Base-by-base conservation (phyloP, 2,888 invertebrate genomes). In the Molorchus minor region DNA sequence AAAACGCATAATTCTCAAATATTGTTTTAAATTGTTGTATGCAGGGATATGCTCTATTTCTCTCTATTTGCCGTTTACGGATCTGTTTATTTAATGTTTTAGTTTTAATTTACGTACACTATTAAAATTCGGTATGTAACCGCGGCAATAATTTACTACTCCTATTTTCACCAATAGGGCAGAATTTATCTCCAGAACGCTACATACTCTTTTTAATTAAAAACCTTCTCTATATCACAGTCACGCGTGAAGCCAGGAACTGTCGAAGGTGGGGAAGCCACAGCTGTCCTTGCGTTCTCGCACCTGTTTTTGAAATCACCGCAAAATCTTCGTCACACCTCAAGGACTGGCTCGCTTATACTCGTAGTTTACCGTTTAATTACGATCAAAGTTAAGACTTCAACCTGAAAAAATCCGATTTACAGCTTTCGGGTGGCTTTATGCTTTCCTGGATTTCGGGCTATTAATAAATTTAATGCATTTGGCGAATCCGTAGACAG, bases 301-400 rank as follows among this genome's bases (percentile, higher is more conserved):
- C 56, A 44, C 57, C 45, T 47, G 44, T 51, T 57, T 57, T 21
- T 15, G 38, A 49, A 19, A 47, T 41, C 12, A 38, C 30, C 25
- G 12, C 36, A 20, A 49, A 49, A 21, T 36, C 36, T 36, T 21
- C 20, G 36, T 21, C 49, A 20, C 20, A 46, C 30, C n/a, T n/a
- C n/a, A n/a, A n/a, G n/a, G n/a, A n/a, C n/a, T n/a, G n/a, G n/a
- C n/a, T n/a, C n/a, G n/a, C n/a, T n/a, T n/a, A n/a, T n/a, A n/a
- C n/a, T n/a, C n/a, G n/a, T n/a, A n/a, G n/a, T 38, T 19, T 36
- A 13, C 20, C 35, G 15, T 49, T 33, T 21, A 8, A 33, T 35
- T 17, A 21, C 20, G 36, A 38, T 49, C 47, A 49, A 49, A 49
- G 46, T 35, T 33, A 46, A 46, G 19, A 19, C 30, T 17, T 4